Evolutionary conservation across 2,888 invertebrate genomes (phyloP).

Genomic region (Bombylius major): DNA sequence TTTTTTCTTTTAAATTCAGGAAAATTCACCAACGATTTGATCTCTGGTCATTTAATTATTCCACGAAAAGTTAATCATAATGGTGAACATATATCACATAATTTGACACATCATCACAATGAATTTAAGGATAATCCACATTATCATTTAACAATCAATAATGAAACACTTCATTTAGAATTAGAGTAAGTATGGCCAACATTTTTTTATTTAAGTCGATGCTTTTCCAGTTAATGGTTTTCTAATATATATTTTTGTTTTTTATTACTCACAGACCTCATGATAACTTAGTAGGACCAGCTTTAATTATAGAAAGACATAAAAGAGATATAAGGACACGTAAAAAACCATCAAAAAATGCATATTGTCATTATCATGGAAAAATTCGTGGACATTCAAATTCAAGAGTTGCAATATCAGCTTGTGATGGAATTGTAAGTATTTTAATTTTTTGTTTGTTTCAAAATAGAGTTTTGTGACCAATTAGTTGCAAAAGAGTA

Average conservation of each 20-base stretch:
- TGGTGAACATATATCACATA: slow-evolving; percentile 30
- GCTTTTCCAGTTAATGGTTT: too few relatives aligned
- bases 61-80: slow-evolving; percentile 30
- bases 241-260: slow-evolving; percentile 1
- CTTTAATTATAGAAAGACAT: slow-evolving; percentile 60
- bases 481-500: too few relatives aligned
- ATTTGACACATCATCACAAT: slow-evolving; percentile 29
- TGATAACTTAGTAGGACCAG: slow-evolving; percentile 53
- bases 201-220: background rate
- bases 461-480: too few relatives aligned
- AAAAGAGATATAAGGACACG: slow-evolving; percentile 42
- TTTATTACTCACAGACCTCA: slow-evolving; percentile 42
- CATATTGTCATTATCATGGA: slow-evolving; percentile 68
- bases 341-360: slow-evolving; percentile 38
- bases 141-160: slow-evolving; percentile 24
- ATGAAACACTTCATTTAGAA: slow-evolving; percentile 33
- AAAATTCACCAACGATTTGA: slow-evolving; percentile 29
- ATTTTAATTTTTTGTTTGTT: background rate
- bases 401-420: slow-evolving; percentile 64
- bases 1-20: slow-evolving; percentile 17
- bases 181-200: slow-evolving; percentile 26
- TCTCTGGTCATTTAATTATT: slow-evolving; percentile 28
- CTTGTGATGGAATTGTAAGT: slow-evolving; percentile 76
- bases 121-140: slow-evolving; percentile 13
- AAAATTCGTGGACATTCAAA: slow-evolving; percentile 53